Base-by-base conservation (phyloP, 2,797 vertebrate species). In the Spea hammondii region DNA sequence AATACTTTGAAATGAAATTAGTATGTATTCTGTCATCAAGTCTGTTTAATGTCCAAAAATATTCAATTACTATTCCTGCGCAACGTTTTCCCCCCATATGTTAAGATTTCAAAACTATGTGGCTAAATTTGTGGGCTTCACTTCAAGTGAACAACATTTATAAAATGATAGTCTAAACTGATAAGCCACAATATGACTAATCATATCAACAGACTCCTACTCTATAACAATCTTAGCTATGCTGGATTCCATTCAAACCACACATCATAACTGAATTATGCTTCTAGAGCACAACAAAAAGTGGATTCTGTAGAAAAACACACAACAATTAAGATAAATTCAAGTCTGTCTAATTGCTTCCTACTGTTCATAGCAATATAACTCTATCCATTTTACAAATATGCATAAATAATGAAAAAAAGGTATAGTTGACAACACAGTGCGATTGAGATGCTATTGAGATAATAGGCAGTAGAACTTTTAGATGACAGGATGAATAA, bases 141-240 rank as follows among this genome's bases (percentile, higher is more conserved):
- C 13, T 80, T 60, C 2, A 76, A 71, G 59, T 72, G 74, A 72
- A 46, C 69, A 80, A 66, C 73, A 60, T 50, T 80, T 57, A 59
- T 80, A 53, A 72, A 60, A 76, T 65, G 0, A 70, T 70, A 55
- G 57, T 45, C 49, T 80, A 71, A 76, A 59, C 62, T 76, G 32
- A 76, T 76, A 66, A 76, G 2, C 5, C 53, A 69, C 55, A 72
- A 67, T 65, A 66, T 80, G 79, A 80, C 53, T 67, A 76, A 80
- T 76, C 59, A n/a, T 12, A 74, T 11, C 65, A 72, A 66, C 59
- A 76, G 12, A 68, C 69, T 59, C 62, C 74, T 76, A 76, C 79
- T 72, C 60, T 59, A 8, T 45, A 69, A 8, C 57, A 14, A 75
- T 59, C 1, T 65, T 71, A 72, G 46, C 32, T 59, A 71, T 76